Conservation (phyloP, 1,140 invertebrate genomes). For the honey bee (Apis mellifera) region Amel_HAv3.1 CM009942.2:5791001-5791500, state of each 20-base stretch:
- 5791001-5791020: no score
- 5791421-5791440: neutral
- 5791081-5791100: no score
- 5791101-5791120: no score
- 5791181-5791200: neutral
- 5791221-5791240: no score
- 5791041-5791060: no score
- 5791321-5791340: neutral
- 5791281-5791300: neutral
- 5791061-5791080: no score
- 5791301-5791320: neutral
- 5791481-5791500: conserved; percentile 36
- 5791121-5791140: no score
- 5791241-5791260: neutral
- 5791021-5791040: no score
- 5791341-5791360: neutral
- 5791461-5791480: conserved; percentile 15
- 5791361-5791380: neutral
- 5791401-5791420: neutral
- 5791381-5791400: neutral
- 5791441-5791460: conserved; percentile 43
- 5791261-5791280: neutral
- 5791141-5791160: no score
- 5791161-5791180: no score
- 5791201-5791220: neutral